phyloP scores from a whole-genome alignment of 2,888 invertebrate species.

The Epirrhoe alternata region DNA sequence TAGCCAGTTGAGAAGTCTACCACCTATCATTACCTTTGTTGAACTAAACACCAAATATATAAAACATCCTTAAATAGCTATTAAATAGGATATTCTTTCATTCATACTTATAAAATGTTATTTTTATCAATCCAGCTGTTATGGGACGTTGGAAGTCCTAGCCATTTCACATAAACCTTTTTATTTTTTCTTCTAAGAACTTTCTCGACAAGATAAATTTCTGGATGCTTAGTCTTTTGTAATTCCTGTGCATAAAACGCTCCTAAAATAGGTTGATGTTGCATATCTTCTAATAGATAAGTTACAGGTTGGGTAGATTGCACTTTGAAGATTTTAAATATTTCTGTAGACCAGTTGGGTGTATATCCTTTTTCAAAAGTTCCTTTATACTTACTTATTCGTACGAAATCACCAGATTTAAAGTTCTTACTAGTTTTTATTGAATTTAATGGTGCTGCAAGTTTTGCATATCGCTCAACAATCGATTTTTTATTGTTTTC shows the following conservation, averaged over 20 bases:
- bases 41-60: too few relatives aligned
- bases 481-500: background rate
- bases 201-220: conserved; percentile 11
- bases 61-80: background rate
- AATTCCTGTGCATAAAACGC: conserved; percentile 9
- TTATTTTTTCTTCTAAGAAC: conserved; percentile 3
- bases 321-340: conserved; percentile 15
- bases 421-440: conserved; percentile 3
- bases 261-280: conserved; percentile 11
- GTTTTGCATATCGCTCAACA: background rate
- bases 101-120: conserved; percentile 3
- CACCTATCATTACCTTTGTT: too few relatives aligned
- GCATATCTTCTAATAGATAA: conserved; percentile 19
- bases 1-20: conserved; percentile 5
- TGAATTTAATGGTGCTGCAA: too few relatives aligned
- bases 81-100: background rate
- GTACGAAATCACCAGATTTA: conserved; percentile 11
- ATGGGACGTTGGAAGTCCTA: conserved; percentile 6
- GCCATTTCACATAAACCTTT: conserved; percentile 22
- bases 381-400: conserved; percentile 11
- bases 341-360: conserved; percentile 46
- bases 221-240: conserved; percentile 5
- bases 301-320: conserved; percentile 14
- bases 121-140: conserved; percentile 19
- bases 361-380: conserved; percentile 37